Evolutionary conservation across 2,113 vertebrate genomes (phyloP), one percentile per base, ranked within the genome.

Genomic region (Ptychochromis oligacanthus): DNA sequence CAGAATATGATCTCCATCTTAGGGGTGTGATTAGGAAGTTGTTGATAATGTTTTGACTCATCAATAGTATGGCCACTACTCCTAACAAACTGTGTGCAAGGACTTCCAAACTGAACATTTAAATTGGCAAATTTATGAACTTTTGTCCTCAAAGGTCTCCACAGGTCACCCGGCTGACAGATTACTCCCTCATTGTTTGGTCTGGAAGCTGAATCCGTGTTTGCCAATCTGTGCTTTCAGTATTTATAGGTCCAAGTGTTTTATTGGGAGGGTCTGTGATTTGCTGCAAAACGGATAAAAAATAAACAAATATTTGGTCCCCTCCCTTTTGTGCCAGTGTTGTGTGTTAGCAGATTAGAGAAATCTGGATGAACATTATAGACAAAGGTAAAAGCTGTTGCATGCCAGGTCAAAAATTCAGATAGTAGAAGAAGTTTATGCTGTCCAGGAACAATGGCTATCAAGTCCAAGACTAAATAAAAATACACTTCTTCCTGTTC

Each of bases 391-490:
- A 10, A 49, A 52, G 28, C 43, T 70, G 17, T 20, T 70, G 43
- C 65, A 52, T 4, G 6, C 0, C 24, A 0, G 6, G 20, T 70
- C 65, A 7, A 0, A 70, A 70, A 52, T 49, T 8, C 6, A 52
- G 28, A 70, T 52, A 17, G 18, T 28, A 67, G 26, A 40, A 13
- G 9, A 22, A 67, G 14, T 26, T 1, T 40, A 12, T 31, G 28
- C 28, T 4, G 28, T 31, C 28, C 28, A 31, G 28, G 28, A 31
- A 31, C 28, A 31, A 31, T 31, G 28, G 3, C 28, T 31, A 31
- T 31, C 28, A 31, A 9, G 10, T 40, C n/a, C 26, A 67, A 67
- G 14, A 67, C 26, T 67, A 46, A 26, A 70, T 28, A 4, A 24
- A 22, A 67, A 46, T 46, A 49, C 18, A 12, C 40, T 49, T 72